Evolutionary conservation across 2,888 invertebrate genomes (phyloP), one percentile per base, ranked within the genome.

Genomic region (Euphydryas editha): DNA sequence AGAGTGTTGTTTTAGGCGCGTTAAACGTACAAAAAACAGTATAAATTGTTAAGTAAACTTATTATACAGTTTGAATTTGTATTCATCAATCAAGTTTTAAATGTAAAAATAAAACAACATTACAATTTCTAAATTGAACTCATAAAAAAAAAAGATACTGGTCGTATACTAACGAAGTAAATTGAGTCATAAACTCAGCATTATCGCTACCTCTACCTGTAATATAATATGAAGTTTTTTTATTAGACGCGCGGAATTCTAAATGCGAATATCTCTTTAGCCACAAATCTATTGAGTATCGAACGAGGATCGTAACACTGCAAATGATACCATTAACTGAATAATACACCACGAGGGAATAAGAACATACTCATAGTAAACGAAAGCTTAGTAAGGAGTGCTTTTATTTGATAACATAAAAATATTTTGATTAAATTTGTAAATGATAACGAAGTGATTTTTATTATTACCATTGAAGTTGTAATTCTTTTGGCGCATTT

Each of bases 301-400:
- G 21, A 51, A 51, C 8, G 49, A 51, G 36, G 74, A 76, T 78
- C 76, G 74, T 79, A 86, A 83, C 84, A 83, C 84, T 81, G 82
- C 87, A 87, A 91, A 91, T 90, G 86, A 87, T 84, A 83, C 86
- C 87, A 91, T 92, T 92, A 90, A 81, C 81, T 54, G 84, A 84
- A 86, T 88, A 86, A 86, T 84, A 82, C 77, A 84, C 85, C 86
- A 72, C 83, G 78, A 87, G 87, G 89, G 54, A 36, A 36, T 54
- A 17, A 8, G 54, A 36, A 79, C 67, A 71, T 59, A 30, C n/a
- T n/a, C 17, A 39, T 11, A 17, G 46, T 24, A 15, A 70, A 73
- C 68, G 77, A 80, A 78, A 80, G 78, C 76, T 78, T 83, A 75
- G 73, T 76, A 69, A 72, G 79, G 81, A 81, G 39, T 58, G 21